phyloP scores from a whole-genome alignment of 2,797 vertebrate species.

The Ispidina picta region DNA sequence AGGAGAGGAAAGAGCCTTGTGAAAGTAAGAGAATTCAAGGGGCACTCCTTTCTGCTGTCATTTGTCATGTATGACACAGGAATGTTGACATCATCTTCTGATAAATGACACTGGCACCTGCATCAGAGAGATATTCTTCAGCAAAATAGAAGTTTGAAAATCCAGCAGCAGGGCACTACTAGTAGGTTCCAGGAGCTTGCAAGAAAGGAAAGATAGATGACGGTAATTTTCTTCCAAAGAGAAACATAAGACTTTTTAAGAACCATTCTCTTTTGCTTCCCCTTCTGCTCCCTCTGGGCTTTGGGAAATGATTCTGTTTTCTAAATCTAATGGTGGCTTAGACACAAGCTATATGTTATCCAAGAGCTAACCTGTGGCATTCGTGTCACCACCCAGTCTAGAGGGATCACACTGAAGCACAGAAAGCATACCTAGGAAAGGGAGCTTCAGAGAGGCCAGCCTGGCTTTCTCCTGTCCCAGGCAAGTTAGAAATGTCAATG shows the following conservation, averaged over 20 bases:
- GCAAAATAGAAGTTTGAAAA: conserved; percentile 56
- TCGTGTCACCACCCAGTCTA: background rate
- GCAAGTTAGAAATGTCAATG: background rate
- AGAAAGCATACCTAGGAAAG: background rate
- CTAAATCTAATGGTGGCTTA: conserved; percentile 56
- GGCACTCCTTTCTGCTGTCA: conserved; percentile 60
- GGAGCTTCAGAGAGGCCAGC: background rate
- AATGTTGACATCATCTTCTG: conserved; percentile 70
- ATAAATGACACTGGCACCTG: conserved; percentile 73
- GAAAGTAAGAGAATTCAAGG: conserved; percentile 42
- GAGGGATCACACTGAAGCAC: background rate
- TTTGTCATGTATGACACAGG: conserved; percentile 72
- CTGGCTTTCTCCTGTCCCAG: background rate
- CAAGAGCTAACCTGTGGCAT: conserved; percentile 47
- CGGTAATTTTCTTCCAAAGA: conserved; percentile 67
- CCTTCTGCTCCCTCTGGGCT: conserved; percentile 66
- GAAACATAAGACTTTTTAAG: conserved; percentile 68
- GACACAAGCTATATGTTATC: conserved; percentile 67
- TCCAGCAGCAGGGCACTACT: conserved; percentile 64
- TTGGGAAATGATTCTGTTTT: conserved; percentile 68
- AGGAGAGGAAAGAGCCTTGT: conserved; percentile 21
- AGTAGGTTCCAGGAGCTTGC: conserved; percentile 52
- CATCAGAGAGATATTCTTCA: conserved; percentile 63
- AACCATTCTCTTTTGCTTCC: conserved; percentile 55
- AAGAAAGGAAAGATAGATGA: conserved; percentile 70